phyloP scores from a whole-genome alignment of 30 jellyfish, hydroid and myxozoan genomes.

The Hydra vulgaris region DNA sequence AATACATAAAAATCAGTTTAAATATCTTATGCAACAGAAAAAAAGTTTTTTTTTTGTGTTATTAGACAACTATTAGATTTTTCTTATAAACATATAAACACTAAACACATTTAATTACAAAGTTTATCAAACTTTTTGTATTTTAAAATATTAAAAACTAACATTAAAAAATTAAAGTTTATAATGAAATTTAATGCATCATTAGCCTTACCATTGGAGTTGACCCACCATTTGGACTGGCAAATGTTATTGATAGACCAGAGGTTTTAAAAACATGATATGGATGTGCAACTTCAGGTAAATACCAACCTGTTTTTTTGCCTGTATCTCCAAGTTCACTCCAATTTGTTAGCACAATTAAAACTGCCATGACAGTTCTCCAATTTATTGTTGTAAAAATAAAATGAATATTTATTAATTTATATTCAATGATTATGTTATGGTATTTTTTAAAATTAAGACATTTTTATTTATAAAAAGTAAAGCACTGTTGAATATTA shows the following conservation, averaged over 20 bases:
- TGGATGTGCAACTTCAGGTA: conserved; percentile 64
- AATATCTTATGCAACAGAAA: no score
- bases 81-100: no score
- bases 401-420: no score
- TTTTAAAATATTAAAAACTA: no score
- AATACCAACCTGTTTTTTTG: conserved; percentile 49
- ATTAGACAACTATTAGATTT: no score
- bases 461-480: neutral
- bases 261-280: conserved; percentile 27
- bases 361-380: conserved; percentile 19
- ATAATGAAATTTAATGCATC: neutral
- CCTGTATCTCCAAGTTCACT: conserved; percentile 43
- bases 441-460: neutral
- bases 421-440: neutral
- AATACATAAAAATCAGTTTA: no score
- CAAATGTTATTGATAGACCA: conserved; percentile 8
- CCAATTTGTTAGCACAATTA: conserved; percentile 29
- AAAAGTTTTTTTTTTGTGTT: no score
- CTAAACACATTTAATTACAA: no score
- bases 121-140: no score
- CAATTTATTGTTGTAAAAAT: no score
- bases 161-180: no score
- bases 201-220: conserved; percentile 39
- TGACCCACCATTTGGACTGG: conserved; percentile 56
- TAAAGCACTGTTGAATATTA: no score